These are phyloP conservation scores for Geopemphigus sp. DNA, from an alignment of 1,140 invertebrate genomes.

Conservation along the genomic window DNA sequence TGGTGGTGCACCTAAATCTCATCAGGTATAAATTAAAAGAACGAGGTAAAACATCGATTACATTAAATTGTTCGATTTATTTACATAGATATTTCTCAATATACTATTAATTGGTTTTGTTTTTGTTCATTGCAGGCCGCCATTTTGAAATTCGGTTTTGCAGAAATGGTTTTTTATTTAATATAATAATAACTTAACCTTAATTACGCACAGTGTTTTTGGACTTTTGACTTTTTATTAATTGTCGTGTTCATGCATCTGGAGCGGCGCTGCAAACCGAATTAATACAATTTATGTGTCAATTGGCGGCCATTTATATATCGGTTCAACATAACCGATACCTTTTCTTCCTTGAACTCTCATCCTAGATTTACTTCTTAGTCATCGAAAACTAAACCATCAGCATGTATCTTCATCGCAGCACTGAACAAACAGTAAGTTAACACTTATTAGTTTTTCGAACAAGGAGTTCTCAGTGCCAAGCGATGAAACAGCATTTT, in stretches of 20 bases:
- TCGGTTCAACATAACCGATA: conserved; percentile 39
- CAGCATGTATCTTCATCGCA: conserved; percentile 46
- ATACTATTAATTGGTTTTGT: conserved; percentile 40
- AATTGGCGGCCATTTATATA: conserved; percentile 48
- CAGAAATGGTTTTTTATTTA: conserved; percentile 44
- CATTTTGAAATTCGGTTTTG: conserved; percentile 50
- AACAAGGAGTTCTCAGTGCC: conserved; percentile 46
- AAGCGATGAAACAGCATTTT: conserved; percentile 44
- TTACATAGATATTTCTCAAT: conserved; percentile 6
- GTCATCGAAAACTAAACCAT: conserved; percentile 40
- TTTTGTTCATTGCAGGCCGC: conserved; percentile 48
- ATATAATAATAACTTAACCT: conserved; percentile 43
- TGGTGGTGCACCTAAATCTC: conserved; percentile 77
- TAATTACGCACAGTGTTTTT: conserved; percentile 46
- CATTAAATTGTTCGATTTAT: conserved; percentile 17
- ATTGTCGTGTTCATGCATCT: conserved; percentile 46
- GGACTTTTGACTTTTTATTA: conserved; percentile 35
- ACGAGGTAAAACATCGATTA: conserved; percentile 8
- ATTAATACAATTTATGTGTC: conserved; percentile 38
- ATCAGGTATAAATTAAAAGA: conserved; percentile 56
- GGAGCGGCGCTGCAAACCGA: conserved; percentile 48
- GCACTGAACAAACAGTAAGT: conserved; percentile 48
- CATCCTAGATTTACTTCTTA: conserved; percentile 25
- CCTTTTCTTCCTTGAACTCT: conserved; percentile 28
- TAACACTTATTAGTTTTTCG: conserved; percentile 45